Conservation (phyloP, 2,888 invertebrate genomes). For the Eretmocerus hayati region DNA sequence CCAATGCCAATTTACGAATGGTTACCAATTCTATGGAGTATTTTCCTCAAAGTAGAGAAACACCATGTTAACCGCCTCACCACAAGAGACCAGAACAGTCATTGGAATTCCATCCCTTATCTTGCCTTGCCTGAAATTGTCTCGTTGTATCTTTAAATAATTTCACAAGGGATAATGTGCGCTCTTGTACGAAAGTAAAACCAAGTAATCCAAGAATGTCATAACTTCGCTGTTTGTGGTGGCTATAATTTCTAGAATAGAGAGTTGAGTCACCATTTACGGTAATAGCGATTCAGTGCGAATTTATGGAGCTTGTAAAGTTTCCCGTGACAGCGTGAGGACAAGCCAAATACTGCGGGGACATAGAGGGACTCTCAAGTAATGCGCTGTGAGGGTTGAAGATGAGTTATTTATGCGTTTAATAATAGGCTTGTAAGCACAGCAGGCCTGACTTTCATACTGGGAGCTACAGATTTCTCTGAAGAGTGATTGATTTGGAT, state of each 20-base stretch:
- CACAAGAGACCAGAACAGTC: no score
- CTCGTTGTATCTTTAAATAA: no score
- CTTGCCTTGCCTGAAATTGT: no score
- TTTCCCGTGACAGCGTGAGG: constrained; percentile 2
- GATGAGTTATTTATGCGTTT: constrained; percentile 19
- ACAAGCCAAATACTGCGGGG: constrained; percentile 1
- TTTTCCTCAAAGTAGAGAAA: no score
- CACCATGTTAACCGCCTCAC: no score
- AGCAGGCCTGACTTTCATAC: not conserved
- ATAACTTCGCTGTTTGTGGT: not conserved
- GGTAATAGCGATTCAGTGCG: not conserved
- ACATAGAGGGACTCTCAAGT: constrained; percentile 3
- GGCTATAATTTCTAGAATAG: constrained; percentile 10
- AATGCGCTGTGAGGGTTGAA: constrained; percentile 2
- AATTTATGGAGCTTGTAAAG: constrained; percentile 18
- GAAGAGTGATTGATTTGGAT: no score
- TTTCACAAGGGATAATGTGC: no score
- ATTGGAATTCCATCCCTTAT: no score
- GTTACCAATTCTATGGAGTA: no score
- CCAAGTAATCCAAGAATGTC: constrained; percentile 9
- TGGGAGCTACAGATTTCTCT: no score
- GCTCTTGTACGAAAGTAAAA: no score
- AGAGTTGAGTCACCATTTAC: constrained; percentile 1
- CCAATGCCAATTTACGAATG: no score
- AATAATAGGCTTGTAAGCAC: constrained; percentile 11